These are phyloP conservation scores for Arnoldichthys spilopterus DNA, from an alignment of 2,797 vertebrate genomes.

Conservation along the genomic window DNA sequence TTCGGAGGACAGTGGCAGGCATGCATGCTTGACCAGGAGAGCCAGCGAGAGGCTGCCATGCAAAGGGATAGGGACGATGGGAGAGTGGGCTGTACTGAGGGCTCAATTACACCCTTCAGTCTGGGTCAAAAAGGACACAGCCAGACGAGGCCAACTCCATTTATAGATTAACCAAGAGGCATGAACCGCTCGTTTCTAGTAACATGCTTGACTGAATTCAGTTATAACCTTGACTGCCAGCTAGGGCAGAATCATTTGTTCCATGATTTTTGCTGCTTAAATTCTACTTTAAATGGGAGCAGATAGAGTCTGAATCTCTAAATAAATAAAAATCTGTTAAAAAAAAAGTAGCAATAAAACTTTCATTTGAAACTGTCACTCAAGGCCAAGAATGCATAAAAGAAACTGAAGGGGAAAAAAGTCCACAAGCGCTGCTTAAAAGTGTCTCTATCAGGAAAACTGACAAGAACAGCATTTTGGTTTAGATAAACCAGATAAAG, in stretches of 20 bases:
- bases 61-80: slow-evolving; percentile 17
- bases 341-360: not conserved
- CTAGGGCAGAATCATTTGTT: not conserved
- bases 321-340: not conserved
- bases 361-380: not conserved
- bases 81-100: slow-evolving; percentile 3
- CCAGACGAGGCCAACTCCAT: slow-evolving; percentile 22
- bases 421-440: not conserved
- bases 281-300: too few species aligned
- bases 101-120: slow-evolving; percentile 36
- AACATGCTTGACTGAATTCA: slow-evolving; percentile 31
- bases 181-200: slow-evolving; percentile 16
- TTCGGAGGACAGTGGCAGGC: slow-evolving; percentile 17
- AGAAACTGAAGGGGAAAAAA: not conserved
- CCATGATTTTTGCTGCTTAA: not conserved
- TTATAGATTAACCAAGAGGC: slow-evolving; percentile 21
- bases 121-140: slow-evolving; percentile 29
- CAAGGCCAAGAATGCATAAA: not conserved
- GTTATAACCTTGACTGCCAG: not conserved
- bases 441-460: not conserved
- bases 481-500: slow-evolving; percentile 67
- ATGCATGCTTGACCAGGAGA: slow-evolving; percentile 12
- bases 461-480: slow-evolving; percentile 67
- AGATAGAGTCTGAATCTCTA: not conserved
- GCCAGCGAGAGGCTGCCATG: not conserved